Conservation (phyloP, 2,113 vertebrate genomes). For the human region GRCh38 chr1:224450501-224451000, state of each 20-base stretch:
- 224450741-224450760: not conserved
- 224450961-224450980: not conserved
- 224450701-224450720: not conserved
- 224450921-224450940: not conserved
- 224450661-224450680: not conserved
- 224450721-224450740: not conserved
- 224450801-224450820: not conserved
- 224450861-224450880: not conserved
- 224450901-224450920: not conserved
- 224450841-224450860: not conserved
- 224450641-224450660: not conserved
- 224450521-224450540: not conserved
- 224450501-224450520: not conserved
- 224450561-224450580: not conserved
- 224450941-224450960: not conserved
- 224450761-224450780: not conserved
- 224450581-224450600: not conserved
- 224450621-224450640: not conserved
- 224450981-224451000: not conserved
- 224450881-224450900: not conserved
- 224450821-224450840: not conserved
- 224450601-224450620: not conserved
- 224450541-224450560: not conserved
- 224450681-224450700: not conserved
- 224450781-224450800: not conserved